These are phyloP conservation scores for Trichoplusia ni DNA, from an alignment of 1,140 invertebrate species.

Conservation along the genomic window DNA sequence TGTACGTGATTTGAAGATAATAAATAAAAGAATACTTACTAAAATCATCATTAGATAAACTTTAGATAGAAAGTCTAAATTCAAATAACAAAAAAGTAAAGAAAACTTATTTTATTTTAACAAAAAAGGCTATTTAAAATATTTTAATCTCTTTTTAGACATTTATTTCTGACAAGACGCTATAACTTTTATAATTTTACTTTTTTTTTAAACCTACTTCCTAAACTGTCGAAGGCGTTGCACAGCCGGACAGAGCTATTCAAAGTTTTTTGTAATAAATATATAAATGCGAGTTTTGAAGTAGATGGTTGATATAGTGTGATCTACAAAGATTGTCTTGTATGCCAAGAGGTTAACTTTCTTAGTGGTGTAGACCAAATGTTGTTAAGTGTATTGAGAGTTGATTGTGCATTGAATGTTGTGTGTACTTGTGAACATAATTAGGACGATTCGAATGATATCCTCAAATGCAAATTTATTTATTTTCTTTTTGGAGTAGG, in stretches of 20 bases:
- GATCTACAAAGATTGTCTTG: conserved; percentile 17
- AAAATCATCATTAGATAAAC: conserved; percentile 10
- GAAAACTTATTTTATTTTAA: too few species aligned
- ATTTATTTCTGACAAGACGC: too few species aligned
- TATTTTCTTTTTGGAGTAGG: too few species aligned
- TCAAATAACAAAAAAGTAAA: background rate
- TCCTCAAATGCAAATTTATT: too few species aligned
- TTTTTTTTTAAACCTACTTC: too few species aligned
- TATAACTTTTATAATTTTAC: too few species aligned
- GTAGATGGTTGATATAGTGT: conserved; percentile 19
- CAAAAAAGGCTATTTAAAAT: background rate
- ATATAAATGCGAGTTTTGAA: conserved; percentile 11
- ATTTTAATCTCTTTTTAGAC: conserved; percentile 14
- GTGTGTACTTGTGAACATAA: background rate
- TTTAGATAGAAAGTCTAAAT: conserved; percentile 14
- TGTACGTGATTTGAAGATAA: conserved; percentile 23
- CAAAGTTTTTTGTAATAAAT: too few species aligned
- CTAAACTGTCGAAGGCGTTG: too few species aligned
- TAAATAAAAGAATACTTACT: conserved; percentile 18
- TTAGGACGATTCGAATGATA: background rate
- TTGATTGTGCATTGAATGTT: background rate
- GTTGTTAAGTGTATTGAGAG: conserved; percentile 31
- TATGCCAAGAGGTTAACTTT: conserved; percentile 27
- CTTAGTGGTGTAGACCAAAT: conserved; percentile 26
- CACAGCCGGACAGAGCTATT: too few species aligned